Base-by-base conservation (phyloP, 2,113 vertebrate genomes). In the Dunckerocampus dactyliophorus region DNA sequence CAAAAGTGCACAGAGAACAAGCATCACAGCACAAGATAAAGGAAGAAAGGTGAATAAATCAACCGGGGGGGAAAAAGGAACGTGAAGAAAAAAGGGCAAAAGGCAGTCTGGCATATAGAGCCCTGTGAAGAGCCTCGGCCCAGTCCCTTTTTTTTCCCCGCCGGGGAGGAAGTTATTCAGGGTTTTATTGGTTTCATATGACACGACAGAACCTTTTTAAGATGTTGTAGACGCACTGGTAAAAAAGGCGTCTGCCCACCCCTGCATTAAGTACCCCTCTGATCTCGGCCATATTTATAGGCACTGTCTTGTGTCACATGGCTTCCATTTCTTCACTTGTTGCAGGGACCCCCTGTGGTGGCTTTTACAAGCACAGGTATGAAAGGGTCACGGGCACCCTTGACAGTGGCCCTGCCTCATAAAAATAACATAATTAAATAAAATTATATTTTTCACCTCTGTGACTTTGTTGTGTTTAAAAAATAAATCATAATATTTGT, bases 241-340 rank as follows among this genome's bases (percentile, higher is more conserved):
- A 89, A 90, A 92, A 89, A 85, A 68, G 81, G 75, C 76, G 85
- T 81, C 90, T 83, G 83, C 82, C 81, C 86, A 85, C 82, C 84
- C 72, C 77, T 73, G 74, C 87, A 89, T 89, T 90, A 90, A 88
- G 84, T 80, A 77, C 76, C 80, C 72, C 88, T 92, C 87, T 92
- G 90, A 92, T 92, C 89, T 92, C 67, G 56, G 31, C 59, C 82
- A 89, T 91, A 91, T 92, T 92, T 92, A 90, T 88, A 88, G 90
- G 87, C 65, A 86, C 90, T 90, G 88, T 90, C 87, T 88, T 77
- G 67, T 86, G 88, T 92, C 91, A 91, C 88, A 89, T 91, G 90
- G 90, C 88, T 90, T 92, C 83, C 86, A 91, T 90, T 90, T 88
- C 88, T 89, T 85, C 84, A 88, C 86, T 89, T 87, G 83, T 76